Evolutionary conservation across 2,113 vertebrate species (phyloP).

Genomic region (Sinocyclocheilus anophthalmus): DNA sequence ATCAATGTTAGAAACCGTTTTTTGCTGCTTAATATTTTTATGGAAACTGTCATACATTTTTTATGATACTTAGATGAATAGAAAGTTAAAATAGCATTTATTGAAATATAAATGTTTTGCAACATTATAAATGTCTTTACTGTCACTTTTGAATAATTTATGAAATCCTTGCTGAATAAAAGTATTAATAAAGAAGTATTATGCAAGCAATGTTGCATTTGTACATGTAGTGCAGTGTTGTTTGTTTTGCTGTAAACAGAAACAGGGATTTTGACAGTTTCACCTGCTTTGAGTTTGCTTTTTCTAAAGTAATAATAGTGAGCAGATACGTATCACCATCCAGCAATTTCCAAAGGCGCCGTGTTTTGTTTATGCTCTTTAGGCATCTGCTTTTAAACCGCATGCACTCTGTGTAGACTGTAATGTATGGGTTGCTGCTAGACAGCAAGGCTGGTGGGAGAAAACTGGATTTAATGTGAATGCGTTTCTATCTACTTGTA

Average conservation of each 20-base stretch:
- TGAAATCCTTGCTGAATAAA: too few relatives aligned
- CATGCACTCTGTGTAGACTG: background rate
- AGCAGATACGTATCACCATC: background rate
- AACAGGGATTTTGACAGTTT: background rate
- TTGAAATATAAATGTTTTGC: too few relatives aligned
- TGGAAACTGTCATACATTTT: too few relatives aligned
- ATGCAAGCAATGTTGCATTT: too few relatives aligned
- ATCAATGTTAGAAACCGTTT: too few relatives aligned
- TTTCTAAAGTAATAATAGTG: slow-evolving; percentile 6
- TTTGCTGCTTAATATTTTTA: too few relatives aligned
- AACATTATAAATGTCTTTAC: too few relatives aligned
- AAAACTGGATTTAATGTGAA: background rate
- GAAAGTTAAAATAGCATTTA: too few relatives aligned
- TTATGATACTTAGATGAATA: too few relatives aligned
- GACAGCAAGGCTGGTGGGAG: background rate
- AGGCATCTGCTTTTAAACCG: slow-evolving; percentile 13
- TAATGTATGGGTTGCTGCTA: slow-evolving; percentile 8
- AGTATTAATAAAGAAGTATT: too few relatives aligned
- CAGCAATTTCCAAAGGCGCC: slow-evolving; percentile 8
- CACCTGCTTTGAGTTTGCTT: background rate
- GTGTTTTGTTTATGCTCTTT: background rate
- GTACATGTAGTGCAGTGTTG: background rate
- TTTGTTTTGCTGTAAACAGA: background rate
- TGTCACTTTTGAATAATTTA: too few relatives aligned
- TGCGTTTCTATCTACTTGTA: background rate